phyloP scores from a whole-genome alignment of 2,888 invertebrate species.

The Eremobia ochroleuca region DNA sequence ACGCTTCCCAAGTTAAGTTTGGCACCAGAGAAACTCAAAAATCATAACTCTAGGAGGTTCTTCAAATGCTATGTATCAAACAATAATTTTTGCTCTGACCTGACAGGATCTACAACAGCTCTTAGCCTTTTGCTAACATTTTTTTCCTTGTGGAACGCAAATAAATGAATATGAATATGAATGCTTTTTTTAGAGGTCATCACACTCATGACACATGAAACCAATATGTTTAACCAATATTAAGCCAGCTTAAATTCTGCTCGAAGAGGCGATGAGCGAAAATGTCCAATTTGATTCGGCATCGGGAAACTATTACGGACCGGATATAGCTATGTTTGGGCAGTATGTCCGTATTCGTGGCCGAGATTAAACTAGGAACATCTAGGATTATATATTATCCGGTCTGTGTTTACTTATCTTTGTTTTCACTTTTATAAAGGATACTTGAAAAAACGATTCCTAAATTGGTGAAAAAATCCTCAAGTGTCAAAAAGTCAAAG shows the following conservation, averaged over 20 bases:
- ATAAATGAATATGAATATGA: no score
- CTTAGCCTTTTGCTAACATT: no score
- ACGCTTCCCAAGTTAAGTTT: not conserved
- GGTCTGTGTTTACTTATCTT: not conserved
- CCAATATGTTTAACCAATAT: not conserved
- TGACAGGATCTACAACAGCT: no score
- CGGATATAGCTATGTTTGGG: slow-evolving; percentile 36
- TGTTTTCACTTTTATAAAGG: not conserved
- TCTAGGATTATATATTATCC: not conserved
- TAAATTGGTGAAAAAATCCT: no score
- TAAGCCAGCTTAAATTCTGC: not conserved
- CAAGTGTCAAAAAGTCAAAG: no score
- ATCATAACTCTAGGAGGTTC: not conserved
- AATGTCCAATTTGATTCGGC: slow-evolving; percentile 37
- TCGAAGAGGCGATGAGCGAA: slow-evolving; percentile 1
- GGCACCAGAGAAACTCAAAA: not conserved
- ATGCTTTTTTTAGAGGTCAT: not conserved
- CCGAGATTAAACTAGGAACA: slow-evolving; percentile 42
- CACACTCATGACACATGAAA: not conserved
- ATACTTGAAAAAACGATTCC: not conserved
- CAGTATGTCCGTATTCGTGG: slow-evolving; percentile 13
- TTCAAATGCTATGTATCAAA: no score
- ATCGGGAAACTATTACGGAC: slow-evolving; percentile 47
- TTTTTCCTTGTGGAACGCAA: no score
- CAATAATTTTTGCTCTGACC: no score